Evolutionary conservation across 2,113 vertebrate species (phyloP), one percentile per base, ranked within the genome.

Genomic region (Peromyscus leucopus): DNA sequence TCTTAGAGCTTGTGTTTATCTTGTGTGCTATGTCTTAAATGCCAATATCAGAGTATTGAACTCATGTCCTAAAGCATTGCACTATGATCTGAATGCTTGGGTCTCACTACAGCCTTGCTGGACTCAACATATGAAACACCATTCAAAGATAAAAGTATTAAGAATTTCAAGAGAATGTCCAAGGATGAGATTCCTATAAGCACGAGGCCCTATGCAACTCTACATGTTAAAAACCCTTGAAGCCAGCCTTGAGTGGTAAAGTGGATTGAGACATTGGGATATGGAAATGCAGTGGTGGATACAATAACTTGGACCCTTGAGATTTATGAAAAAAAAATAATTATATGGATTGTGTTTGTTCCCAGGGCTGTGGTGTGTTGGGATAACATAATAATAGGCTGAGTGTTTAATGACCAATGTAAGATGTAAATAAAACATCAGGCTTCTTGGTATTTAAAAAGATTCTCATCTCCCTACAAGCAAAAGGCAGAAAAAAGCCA

Each of bases 11-110:
- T 59, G 46, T 48, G 61, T 93, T 96, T 85, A 63, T 65, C 67
- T 22, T 89, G 21, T 55, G 0, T 8, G 65, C 63, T 84, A 67
- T 55, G 3, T 55, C 51, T 87, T 93, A 79, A 92, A 90, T 95
- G 26, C n/a, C 94, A 91, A 63, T 48, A 48, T 69, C 90, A 95
- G 48, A 86, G 69, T 42, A 28, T 75, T 80, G 82, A 83, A 59
- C 7, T 78, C n/a, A 21, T 36, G 57, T n/a, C 7, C 22, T 82
- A 59, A 71, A 65, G 82, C 65, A 78, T 33, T 57, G 9, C 22
- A 22, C 48, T 89, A 17, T 48, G 48, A 15, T 63, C 69, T 63
- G 57, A 67, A 83, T 7, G 10, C 24, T 24, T 80, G 17, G 61
- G 17, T 74, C 48, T 51, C 46, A 57, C 19, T 16, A 46, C 61